These are phyloP conservation scores for Balanococcus diminutus DNA, from an alignment of 2,888 invertebrate genomes.

Conservation along the genomic window DNA sequence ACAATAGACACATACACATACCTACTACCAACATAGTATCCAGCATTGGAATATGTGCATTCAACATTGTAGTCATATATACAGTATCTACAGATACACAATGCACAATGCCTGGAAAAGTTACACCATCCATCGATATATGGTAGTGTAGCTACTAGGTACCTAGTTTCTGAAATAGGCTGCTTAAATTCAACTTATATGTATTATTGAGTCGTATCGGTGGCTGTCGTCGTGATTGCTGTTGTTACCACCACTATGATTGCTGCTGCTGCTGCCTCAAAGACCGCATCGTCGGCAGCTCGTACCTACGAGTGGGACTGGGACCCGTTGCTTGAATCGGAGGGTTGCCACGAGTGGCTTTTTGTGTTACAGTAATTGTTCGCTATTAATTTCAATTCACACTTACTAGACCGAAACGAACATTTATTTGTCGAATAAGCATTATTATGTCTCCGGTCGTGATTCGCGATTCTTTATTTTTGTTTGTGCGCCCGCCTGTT, in stretches of 20 bases:
- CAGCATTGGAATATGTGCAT: too few species aligned
- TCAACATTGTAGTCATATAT: too few species aligned
- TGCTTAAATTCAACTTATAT: background rate
- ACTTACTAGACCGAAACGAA: conserved; percentile 54
- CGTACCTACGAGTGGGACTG: too few species aligned
- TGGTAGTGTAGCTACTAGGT: too few species aligned
- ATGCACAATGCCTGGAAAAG: background rate
- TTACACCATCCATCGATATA: background rate
- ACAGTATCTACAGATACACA: background rate
- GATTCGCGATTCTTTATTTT: background rate
- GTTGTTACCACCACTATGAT: background rate
- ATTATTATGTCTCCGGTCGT: background rate
- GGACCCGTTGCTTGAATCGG: background rate
- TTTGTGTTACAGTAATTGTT: conserved; percentile 49
- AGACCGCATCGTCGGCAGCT: too few species aligned
- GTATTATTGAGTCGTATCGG: background rate
- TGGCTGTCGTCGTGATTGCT: background rate
- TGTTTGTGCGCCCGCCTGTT: background rate
- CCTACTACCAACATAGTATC: too few species aligned
- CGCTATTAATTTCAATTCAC: conserved; percentile 52
- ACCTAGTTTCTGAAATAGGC: background rate
- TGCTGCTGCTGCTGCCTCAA: background rate
- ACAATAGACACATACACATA: too few species aligned
- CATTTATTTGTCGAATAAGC: conserved; percentile 38
- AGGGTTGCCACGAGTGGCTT: conserved; percentile 1